Base-by-base conservation (phyloP, 2,888 invertebrate genomes). In the Standfussiana lucernea region DNA sequence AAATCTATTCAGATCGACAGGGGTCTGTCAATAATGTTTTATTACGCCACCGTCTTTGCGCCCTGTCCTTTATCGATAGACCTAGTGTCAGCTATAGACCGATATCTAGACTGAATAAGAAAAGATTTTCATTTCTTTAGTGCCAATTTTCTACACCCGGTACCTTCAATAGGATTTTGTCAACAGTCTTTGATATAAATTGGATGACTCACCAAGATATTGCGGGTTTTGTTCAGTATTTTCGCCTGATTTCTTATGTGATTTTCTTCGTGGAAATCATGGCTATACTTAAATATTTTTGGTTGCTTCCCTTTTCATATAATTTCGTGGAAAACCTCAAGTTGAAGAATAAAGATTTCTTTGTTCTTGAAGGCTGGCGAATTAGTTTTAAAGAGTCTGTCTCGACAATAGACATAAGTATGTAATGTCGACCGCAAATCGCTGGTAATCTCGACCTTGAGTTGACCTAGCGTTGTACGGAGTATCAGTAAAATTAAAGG, bases 171-270 rank as follows among this genome's bases (percentile, higher is more conserved):
- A 59, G 53, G 37, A 80, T 59, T 15, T 72, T 64, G 72, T 68
- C 77, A 83, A 71, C 64, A 68, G 8, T 35, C 67, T 59, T 15
- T 71, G 45, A 64, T 59, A 53, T 68, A 71, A 71, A 86, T 86
- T 71, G 70, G 35, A 83, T 66, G 64, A 72, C 21, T 86, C 84
- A 70, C 42, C 8, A 15, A 40, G 40, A 40, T 64, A 28, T 64
- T 1, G 13, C n/a, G n/a, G 8, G 37, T n/a, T 37, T 37, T 62
- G 13, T 62, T 64, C n/a, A 40, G 64, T 64, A 10, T 64, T 40
- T 40, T 64, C 71, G 35, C 10, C 40, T 28, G n/a, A 56, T 53
- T 61, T 65, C 59, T 64, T 40, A 11, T 56, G n/a, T 59, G 62
- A 62, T 47, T 56, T 56, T 68, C 69, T 77, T 72, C 80, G 10